Percentiles rank a stretch among this genome's conserved stretches.
Evolutionary conservation across 2,113 vertebrate species (phyloP).

Genomic region (human): GRCh38 chr4:47301501-47302000

Average conservation of each 20-base stretch:
- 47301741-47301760: background rate
- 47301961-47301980: background rate
- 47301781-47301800: background rate
- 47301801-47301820: background rate
- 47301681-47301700: background rate
- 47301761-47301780: background rate
- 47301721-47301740: background rate
- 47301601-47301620: no score
- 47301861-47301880: background rate
- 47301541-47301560: no score
- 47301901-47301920: background rate
- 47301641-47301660: background rate
- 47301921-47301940: background rate
- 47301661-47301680: conserved; percentile 18
- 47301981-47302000: background rate
- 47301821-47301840: background rate
- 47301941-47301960: background rate
- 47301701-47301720: background rate
- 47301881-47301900: background rate
- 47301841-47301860: background rate
- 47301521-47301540: no score
- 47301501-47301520: no score
- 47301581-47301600: no score
- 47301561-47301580: no score
- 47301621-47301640: no score